Base-by-base conservation (phyloP, 2,113 vertebrate species). In the Bujurquina vittata region DNA sequence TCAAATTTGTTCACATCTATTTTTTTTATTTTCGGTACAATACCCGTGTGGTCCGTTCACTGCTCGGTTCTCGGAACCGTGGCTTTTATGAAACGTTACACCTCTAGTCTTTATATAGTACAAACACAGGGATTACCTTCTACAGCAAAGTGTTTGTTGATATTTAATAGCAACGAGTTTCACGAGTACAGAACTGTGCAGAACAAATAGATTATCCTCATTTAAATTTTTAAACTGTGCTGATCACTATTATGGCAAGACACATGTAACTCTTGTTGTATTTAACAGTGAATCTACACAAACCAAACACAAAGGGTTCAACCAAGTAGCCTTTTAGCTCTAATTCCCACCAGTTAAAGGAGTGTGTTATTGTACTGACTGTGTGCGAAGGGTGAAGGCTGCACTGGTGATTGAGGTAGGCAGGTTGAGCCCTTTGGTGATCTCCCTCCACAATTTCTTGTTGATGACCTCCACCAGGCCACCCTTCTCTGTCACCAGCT, bases 341-440 rank as follows among this genome's bases (percentile, higher is more conserved):
- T 20, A 58, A 8, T 26, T 65, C 7, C 29, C 22, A 77, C 0
- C 12, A 56, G 33, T 73, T 15, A 37, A 46, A 43, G 3, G 29
- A 8, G 14, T 61, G 79, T 22, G 69, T 81, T 62, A 67, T 72
- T 62, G 54, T 61, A 94, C 98, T 97, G 92, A 99, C 98, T 99
- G 98, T 81, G 98, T 99, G 86, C 98, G 96, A 81, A 99, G 96
- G 12, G 98, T 99, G 95, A 99, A 99, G 95, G 98, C 98, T 0
- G 98, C 98, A 7, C 98, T 99, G 95, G 98, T 99, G 95, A 99
- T 99, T 89, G 98, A 99, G 23, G 98, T 99, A 92, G 98, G 98
- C 92, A 99, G 95, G 95, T 96, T 99, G 81, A 99, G 96, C 54
- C 98, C 98, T 88, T 99, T 99, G 91, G 98, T 99, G 95, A 99